Base-by-base conservation (phyloP, 2,888 invertebrate species). In the Embidobia sp. region DNA sequence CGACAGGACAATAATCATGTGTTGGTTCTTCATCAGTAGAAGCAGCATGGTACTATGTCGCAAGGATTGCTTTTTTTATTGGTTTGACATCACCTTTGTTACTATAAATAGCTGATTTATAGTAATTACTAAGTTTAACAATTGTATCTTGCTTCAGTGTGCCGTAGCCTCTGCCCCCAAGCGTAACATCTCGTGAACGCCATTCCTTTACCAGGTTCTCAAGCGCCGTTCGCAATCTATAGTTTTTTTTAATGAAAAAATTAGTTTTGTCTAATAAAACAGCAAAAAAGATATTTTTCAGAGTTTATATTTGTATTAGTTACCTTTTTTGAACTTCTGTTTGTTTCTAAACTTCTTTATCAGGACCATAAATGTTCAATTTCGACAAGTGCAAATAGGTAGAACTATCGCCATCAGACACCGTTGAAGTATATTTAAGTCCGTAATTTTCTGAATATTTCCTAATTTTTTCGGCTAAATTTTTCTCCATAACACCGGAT, bases 401-500 rank as follows among this genome's bases (percentile, higher is more conserved):
- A 2, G 6, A 4, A 13, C 55, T 16, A 33, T 73, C 57, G 0
- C 57, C 40, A 44, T 64, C 73, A 2, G 64, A 64, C 5, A 64
- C 29, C 15, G 64, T 13, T 4, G 57, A 37, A n/a, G 64, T 64
- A 16, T 37, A 57, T 22, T 57, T 35, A 16, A 64, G 26, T 13
- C 35, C 42, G 22, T 29, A 61, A 2, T 40, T 15, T 63, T 63
- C 63, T 10, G 63, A 72, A 26, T 55, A 48, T 15, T 61, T 42
- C 72, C 55, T 63, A n/a, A 72, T 49, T 55, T n/a, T 49, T 16
- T 26, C 72, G 0, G 70, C 53, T 8, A 35, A 44, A 33, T 0
- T 15, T 37, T 35, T 53, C 15, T 37, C 53, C 29, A 73, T 73
- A 10, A 49, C 46, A 19, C 73, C 64, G 7, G 73, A 57, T 22